Evolutionary conservation across 2,113 vertebrate species (phyloP).

Genomic region (Percina caprodes): DNA sequence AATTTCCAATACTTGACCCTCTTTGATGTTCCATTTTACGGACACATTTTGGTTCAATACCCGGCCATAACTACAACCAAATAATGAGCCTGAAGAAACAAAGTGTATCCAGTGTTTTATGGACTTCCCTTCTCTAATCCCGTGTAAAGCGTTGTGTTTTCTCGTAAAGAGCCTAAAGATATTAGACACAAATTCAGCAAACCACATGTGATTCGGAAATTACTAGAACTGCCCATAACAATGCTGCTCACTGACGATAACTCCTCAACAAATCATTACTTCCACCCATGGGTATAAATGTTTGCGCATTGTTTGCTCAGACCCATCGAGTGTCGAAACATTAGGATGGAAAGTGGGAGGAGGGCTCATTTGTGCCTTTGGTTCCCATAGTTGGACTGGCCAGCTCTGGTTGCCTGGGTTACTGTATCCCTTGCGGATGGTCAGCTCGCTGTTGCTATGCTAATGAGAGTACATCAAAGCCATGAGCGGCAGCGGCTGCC

Average conservation of each 20-base stretch:
- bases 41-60: neutral
- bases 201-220: neutral
- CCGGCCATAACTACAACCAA: neutral
- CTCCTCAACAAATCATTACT: constrained; percentile 11
- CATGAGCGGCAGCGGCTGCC: constrained; percentile 11
- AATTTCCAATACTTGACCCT: neutral
- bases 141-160: constrained; percentile 3
- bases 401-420: constrained; percentile 75
- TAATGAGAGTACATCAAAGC: constrained; percentile 76
- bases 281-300: constrained; percentile 10
- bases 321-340: neutral
- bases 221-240: neutral
- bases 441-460: constrained; percentile 76
- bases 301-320: neutral
- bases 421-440: constrained; percentile 72
- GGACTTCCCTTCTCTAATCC: neutral
- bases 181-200: neutral
- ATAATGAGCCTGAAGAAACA: neutral
- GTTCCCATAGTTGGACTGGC: constrained; percentile 59
- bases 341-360: constrained; percentile 32
- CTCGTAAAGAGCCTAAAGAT: neutral
- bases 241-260: neutral
- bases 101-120: neutral
- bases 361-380: constrained; percentile 37
- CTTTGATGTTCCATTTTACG: neutral